phyloP scores from a whole-genome alignment of 1,140 invertebrate genomes.

The Aphelinus atriplicis region DNA sequence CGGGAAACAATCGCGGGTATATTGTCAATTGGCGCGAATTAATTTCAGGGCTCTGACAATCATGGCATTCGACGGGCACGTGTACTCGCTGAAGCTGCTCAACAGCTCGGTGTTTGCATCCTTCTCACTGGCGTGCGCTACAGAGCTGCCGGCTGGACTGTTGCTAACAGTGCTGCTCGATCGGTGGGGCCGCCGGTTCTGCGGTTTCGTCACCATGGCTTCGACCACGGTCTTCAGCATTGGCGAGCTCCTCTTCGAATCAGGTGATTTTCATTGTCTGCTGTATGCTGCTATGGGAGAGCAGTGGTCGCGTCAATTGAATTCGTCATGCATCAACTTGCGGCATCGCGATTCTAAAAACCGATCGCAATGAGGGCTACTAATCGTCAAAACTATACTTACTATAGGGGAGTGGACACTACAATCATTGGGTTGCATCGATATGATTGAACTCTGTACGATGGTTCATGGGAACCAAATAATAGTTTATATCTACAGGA shows the following conservation, averaged over 20 bases:
- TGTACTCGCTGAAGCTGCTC: conserved; percentile 72
- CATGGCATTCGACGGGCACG: conserved; percentile 74
- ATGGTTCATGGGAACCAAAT: too few relatives aligned
- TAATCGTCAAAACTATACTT: too few relatives aligned
- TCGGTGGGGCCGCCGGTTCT: conserved; percentile 71
- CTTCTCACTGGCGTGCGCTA: conserved; percentile 75
- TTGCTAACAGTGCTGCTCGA: conserved; percentile 73
- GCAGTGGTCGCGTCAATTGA: too few relatives aligned
- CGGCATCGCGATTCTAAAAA: too few relatives aligned
- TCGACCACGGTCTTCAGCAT: conserved; percentile 67
- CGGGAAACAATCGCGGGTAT: too few relatives aligned
- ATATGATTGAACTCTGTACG: too few relatives aligned
- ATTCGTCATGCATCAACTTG: too few relatives aligned
- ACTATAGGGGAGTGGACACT: too few relatives aligned
- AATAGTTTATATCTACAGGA: too few relatives aligned
- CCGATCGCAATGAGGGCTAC: too few relatives aligned
- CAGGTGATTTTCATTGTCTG: conserved; percentile 45
- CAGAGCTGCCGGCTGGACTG: conserved; percentile 77
- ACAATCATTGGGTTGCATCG: too few relatives aligned
- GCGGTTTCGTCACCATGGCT: conserved; percentile 68
- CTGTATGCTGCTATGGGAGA: neutral
- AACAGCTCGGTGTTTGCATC: conserved; percentile 75
- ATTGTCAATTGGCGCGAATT: too few relatives aligned
- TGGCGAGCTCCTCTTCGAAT: conserved; percentile 55
- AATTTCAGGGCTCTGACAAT: conserved; percentile 70